Evolutionary conservation across 1,140 invertebrate genomes (phyloP), one percentile per base, ranked within the genome.

Genomic region (Psix sp.): DNA sequence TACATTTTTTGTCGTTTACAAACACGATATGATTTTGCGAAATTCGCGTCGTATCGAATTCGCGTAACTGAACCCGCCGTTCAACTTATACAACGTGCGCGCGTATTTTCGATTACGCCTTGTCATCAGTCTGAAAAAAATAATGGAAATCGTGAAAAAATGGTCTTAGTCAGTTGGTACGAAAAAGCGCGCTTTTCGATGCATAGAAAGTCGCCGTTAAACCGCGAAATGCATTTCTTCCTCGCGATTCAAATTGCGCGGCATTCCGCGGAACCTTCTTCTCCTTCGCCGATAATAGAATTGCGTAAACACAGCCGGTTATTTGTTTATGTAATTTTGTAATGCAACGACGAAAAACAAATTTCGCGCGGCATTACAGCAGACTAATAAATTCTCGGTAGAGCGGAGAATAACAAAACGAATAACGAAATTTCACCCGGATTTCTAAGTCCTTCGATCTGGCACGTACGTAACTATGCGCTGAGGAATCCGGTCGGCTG

Each of bases 391-490:
- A 35, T 33, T 18, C 1, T 14, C 21, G 18, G 4, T n/a, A 26
- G 17, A 1, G n/a, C 14, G n/a, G 2, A 7, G 15, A 43, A 4
- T 1, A 15, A 17, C n/a, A n/a, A 29, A 29, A 45, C 42, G 24
- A 29, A n/a, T n/a, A n/a, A n/a, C 13, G 29, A 26, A 26, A 29
- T 42, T 15, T 42, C 14, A 29, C n/a, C 10, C 13, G 11, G 21
- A 45, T 54, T 36, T 39, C 38, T 15, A 18, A n/a, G 6, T 31
- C 43, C 38, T 45, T 54, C 16, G 29, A 54, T 70, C 56, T 71
- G 67, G 67, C 67, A 62, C 67, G 24, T 57, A 59, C 39, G 45
- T 45, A 56, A 42, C 39, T 51, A 43, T 63, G 40, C 38, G 18
- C 39, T 24, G 26, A 39, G 31, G n/a, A 42, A 43, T 42, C 15